Conservation (phyloP, 2,113 vertebrate species). For the Odontophorus gujanensis region DNA sequence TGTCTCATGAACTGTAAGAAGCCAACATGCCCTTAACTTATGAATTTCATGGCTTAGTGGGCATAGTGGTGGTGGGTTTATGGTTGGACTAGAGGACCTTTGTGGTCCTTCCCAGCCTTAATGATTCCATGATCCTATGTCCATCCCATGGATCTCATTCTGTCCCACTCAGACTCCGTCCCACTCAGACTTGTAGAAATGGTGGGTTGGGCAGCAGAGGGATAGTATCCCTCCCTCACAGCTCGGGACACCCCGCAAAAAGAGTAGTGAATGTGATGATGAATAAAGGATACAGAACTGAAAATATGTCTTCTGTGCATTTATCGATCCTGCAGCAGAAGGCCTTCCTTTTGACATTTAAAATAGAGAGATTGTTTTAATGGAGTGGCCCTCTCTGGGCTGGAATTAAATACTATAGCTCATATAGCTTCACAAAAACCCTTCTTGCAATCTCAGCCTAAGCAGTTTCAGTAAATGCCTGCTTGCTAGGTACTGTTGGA, state of each 20-base stretch:
- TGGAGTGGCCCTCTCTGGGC: background rate
- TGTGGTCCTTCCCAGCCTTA: no score
- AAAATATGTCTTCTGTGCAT: conserved; percentile 52
- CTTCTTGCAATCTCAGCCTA: background rate
- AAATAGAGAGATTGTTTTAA: conserved; percentile 34
- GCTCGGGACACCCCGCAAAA: background rate
- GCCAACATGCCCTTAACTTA: no score
- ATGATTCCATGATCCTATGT: background rate
- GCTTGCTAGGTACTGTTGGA: background rate
- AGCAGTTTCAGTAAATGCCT: background rate
- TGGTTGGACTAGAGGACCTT: no score
- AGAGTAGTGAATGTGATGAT: conserved; percentile 52
- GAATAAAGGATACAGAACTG: conserved; percentile 57
- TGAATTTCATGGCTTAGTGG: no score
- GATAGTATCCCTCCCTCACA: background rate
- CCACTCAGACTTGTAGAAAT: background rate
- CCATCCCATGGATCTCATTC: background rate
- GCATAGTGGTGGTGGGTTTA: no score
- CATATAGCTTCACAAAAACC: background rate
- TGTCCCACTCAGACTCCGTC: background rate
- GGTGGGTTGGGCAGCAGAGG: background rate
- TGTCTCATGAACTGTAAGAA: no score
- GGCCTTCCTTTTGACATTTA: conserved; percentile 47
- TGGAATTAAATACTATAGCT: background rate
- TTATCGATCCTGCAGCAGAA: conserved; percentile 61